These are phyloP conservation scores for Selene dorsalis DNA, from an alignment of 2,797 vertebrate genomes.

Conservation along the genomic window DNA sequence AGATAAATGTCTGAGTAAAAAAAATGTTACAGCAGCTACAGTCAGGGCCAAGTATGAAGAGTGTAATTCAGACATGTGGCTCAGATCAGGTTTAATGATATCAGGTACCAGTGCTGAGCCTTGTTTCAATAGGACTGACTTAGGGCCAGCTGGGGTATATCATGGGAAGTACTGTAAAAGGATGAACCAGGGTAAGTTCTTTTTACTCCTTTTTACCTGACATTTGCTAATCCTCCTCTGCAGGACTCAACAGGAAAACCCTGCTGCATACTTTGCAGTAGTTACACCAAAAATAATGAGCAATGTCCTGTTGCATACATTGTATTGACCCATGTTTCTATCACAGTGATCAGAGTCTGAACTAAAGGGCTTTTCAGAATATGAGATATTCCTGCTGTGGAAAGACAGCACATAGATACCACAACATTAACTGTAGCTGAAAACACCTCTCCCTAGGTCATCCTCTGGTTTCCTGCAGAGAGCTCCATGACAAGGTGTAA, in stretches of 20 bases:
- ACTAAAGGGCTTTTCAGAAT: background rate
- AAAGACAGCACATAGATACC: background rate
- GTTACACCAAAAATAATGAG: background rate
- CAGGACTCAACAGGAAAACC: background rate
- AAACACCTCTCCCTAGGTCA: slow-evolving; percentile 24
- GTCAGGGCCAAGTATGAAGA: background rate
- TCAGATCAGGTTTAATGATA: background rate
- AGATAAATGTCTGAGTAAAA: background rate
- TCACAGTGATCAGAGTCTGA: background rate
- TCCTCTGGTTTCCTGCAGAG: slow-evolving; percentile 50
- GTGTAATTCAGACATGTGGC: background rate
- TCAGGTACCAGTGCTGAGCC: background rate
- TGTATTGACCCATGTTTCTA: background rate
- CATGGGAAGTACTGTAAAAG: background rate
- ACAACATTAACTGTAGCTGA: slow-evolving; percentile 8
- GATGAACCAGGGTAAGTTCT: background rate
- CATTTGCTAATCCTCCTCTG: background rate
- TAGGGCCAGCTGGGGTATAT: background rate
- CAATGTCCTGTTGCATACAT: background rate
- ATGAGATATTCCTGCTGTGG: background rate
- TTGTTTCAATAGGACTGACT: background rate
- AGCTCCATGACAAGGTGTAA: slow-evolving; percentile 58
- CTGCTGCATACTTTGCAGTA: background rate
- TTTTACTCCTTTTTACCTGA: background rate
- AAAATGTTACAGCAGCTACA: background rate